Evolutionary conservation across 2,113 vertebrate species (phyloP).

Genomic region (Engraulis encrasicolus): DNA sequence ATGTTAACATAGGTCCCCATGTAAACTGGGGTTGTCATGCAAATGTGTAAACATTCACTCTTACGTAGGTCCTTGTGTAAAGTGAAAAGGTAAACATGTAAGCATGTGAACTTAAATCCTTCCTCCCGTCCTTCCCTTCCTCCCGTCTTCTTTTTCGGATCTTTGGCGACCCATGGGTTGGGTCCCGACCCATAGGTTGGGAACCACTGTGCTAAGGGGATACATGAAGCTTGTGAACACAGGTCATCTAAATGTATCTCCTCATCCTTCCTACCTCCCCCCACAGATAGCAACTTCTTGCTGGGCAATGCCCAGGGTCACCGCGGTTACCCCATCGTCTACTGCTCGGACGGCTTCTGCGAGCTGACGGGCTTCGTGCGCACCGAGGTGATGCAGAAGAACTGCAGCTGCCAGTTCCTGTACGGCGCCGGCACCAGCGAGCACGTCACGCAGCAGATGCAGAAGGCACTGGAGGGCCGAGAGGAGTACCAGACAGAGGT

Average conservation of each 20-base stretch:
- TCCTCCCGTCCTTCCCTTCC: neutral
- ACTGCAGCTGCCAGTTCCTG: constrained; percentile 92
- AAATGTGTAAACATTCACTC: no score
- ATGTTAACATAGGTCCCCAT: no score
- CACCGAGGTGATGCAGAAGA: constrained; percentile 98
- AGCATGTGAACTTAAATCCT: no score
- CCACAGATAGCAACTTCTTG: constrained; percentile 95
- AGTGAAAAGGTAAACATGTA: no score
- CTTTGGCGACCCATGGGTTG: no score
- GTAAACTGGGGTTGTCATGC: no score
- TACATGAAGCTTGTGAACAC: no score
- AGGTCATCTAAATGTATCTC: no score
- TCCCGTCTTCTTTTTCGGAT: neutral
- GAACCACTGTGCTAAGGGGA: no score
- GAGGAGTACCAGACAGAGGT: constrained; percentile 91
- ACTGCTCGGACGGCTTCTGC: constrained; percentile 96
- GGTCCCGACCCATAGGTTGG: no score
- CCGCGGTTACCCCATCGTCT: constrained; percentile 92
- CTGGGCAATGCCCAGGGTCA: constrained; percentile 93
- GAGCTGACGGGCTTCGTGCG: constrained; percentile 92
- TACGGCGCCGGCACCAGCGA: constrained; percentile 89
- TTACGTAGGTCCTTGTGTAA: no score
- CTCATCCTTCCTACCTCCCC: neutral
- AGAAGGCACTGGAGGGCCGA: constrained; percentile 87
- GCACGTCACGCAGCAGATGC: constrained; percentile 82